Percentiles rank a stretch among this genome's conserved stretches.
phyloP scores from a whole-genome alignment of 2,113 vertebrate genomes.

The Corvus moneduloides region DNA sequence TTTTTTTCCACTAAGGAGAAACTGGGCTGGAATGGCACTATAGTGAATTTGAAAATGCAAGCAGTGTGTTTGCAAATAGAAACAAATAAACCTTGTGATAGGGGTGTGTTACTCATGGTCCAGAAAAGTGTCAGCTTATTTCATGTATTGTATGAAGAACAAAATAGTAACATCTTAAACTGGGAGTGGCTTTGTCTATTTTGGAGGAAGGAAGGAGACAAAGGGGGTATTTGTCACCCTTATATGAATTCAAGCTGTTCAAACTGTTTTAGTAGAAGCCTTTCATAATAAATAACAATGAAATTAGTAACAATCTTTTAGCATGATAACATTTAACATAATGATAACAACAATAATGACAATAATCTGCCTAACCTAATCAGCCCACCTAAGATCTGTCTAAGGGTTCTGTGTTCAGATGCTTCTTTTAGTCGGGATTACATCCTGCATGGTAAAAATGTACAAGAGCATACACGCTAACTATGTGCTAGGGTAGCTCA shows the following conservation, averaged over 20 bases:
- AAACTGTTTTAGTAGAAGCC: neutral
- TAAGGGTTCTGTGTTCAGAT: neutral
- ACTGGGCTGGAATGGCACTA: neutral
- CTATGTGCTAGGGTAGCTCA: neutral
- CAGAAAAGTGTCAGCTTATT: neutral
- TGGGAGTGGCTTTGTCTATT: neutral
- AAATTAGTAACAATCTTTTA: neutral
- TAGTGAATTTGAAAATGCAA: neutral
- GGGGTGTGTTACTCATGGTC: neutral
- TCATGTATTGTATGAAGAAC: neutral
- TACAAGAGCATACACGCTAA: neutral
- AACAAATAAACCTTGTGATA: neutral
- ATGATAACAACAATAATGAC: neutral
- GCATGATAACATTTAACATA: neutral
- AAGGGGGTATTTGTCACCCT: neutral
- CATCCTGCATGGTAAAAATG: neutral
- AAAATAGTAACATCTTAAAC: neutral
- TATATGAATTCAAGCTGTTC: neutral
- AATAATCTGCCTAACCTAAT: neutral
- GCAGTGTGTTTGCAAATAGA: neutral
- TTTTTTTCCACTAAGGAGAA: neutral
- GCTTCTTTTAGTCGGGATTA: neutral
- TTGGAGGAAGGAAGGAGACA: neutral
- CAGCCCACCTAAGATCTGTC: neutral
- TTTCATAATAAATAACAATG: neutral